Evolutionary conservation across 2,888 invertebrate species (phyloP).

Genomic region (Andrena camellia): DNA sequence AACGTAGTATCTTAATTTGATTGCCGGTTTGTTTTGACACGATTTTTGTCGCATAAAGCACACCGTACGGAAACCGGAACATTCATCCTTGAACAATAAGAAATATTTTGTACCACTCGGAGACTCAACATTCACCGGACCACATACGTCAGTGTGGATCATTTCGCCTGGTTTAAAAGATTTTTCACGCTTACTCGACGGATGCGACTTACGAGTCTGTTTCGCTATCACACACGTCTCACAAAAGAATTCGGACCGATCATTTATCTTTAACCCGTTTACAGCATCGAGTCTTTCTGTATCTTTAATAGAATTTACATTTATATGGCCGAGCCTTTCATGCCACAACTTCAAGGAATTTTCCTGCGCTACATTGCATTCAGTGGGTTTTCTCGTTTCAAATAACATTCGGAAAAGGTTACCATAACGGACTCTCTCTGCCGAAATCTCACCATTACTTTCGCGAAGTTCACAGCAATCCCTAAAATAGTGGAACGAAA

Average conservation of each 20-base stretch:
- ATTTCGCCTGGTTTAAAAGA: no score
- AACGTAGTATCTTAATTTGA: neutral
- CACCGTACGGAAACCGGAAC: neutral
- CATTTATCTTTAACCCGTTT: no score
- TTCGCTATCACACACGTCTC: no score
- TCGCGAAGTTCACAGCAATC: neutral
- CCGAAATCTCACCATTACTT: neutral
- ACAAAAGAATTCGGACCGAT: no score
- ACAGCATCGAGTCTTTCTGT: no score
- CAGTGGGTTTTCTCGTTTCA: neutral
- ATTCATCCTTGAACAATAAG: neutral
- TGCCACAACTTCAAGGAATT: neutral
- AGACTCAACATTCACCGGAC: neutral
- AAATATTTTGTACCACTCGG: neutral
- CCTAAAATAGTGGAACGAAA: neutral
- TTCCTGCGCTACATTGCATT: neutral
- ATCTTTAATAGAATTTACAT: no score
- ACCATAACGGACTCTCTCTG: neutral
- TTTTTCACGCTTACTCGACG: no score
- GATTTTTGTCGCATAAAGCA: neutral
- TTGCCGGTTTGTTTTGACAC: neutral
- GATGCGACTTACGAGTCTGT: no score
- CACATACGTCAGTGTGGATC: slow-evolving; percentile 3
- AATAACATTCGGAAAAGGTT: neutral
- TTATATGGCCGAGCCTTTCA: no score